Evolutionary conservation across 2,888 invertebrate species (phyloP).

Genomic region (Scaptomyza polygonia): DNA sequence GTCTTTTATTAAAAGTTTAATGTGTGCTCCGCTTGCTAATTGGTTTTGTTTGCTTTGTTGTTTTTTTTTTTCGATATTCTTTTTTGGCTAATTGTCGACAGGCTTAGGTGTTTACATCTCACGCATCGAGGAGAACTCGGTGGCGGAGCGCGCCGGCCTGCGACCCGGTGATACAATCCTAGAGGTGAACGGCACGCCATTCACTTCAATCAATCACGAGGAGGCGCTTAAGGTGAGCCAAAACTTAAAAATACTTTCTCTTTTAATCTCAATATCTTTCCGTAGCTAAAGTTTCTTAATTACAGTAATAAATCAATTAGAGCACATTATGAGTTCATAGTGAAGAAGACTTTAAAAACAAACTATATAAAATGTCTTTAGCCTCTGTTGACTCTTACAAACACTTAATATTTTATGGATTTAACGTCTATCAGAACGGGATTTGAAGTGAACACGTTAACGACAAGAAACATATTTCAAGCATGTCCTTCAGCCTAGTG

Average conservation of each 20-base stretch:
- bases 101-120: conserved; percentile 96
- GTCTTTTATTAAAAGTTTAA: conserved; percentile 67
- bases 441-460: not conserved
- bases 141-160: conserved; percentile 94
- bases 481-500: conserved; percentile 15
- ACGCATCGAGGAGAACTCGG: conserved; percentile 94
- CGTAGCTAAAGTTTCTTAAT: conserved; percentile 59
- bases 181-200: conserved; percentile 97
- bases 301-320: conserved; percentile 54
- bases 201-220: conserved; percentile 95
- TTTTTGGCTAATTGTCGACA: conserved; percentile 73
- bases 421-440: not conserved
- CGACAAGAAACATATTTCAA: conserved; percentile 8
- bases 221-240: conserved; percentile 93
- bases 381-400: not conserved
- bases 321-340: conserved; percentile 46
- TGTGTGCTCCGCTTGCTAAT: conserved; percentile 59
- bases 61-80: not conserved
- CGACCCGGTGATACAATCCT: conserved; percentile 97
- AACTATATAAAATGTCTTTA: not conserved
- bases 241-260: conserved; percentile 11
- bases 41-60: conserved; percentile 50
- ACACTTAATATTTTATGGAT: not conserved
- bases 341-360: not conserved
- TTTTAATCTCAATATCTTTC: conserved; percentile 37